phyloP scores from a whole-genome alignment of 1,140 invertebrate species.

The Scaptomyza montana region DNA sequence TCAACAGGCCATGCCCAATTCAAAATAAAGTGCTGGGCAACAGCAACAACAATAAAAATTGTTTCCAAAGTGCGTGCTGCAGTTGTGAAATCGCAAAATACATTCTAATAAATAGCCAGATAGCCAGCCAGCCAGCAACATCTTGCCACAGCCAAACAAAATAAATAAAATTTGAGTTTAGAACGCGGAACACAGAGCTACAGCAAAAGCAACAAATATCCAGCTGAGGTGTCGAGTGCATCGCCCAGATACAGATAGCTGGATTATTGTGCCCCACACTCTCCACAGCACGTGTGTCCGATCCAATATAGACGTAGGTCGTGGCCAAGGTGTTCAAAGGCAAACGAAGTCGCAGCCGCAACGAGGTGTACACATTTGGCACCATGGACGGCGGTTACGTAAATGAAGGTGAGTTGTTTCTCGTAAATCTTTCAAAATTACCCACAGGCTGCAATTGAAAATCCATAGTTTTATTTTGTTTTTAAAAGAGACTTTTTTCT shows the following conservation, averaged over 20 bases:
- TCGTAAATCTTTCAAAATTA: conserved; percentile 16
- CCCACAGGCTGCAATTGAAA: conserved; percentile 2
- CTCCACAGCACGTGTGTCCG: conserved; percentile 16
- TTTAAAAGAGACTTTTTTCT: not conserved
- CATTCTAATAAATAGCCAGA: conserved; percentile 74
- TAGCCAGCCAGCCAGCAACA: conserved; percentile 41
- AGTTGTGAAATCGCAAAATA: conserved; percentile 66
- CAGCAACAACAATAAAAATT: conserved; percentile 40
- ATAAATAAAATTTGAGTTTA: conserved; percentile 17
- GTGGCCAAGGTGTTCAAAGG: conserved; percentile 71
- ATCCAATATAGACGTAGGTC: conserved; percentile 61
- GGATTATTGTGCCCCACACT: not conserved
- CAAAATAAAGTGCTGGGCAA: conserved; percentile 35
- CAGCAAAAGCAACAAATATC: conserved; percentile 19
- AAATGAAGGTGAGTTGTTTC: conserved; percentile 77
- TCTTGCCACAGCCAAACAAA: conserved; percentile 51
- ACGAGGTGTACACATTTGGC: conserved; percentile 83
- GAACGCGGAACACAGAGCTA: conserved; percentile 21
- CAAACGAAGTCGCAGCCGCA: conserved; percentile 60
- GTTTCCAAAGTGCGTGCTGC: conserved; percentile 11
- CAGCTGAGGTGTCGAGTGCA: conserved; percentile 63
- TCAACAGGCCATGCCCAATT: conserved; percentile 7
- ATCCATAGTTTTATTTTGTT: not conserved
- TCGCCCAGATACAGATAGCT: conserved; percentile 42
- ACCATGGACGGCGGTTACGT: conserved; percentile 83